phyloP scores from a whole-genome alignment of 2,888 invertebrate genomes.

The Hirtodrosophila confusa region DNA sequence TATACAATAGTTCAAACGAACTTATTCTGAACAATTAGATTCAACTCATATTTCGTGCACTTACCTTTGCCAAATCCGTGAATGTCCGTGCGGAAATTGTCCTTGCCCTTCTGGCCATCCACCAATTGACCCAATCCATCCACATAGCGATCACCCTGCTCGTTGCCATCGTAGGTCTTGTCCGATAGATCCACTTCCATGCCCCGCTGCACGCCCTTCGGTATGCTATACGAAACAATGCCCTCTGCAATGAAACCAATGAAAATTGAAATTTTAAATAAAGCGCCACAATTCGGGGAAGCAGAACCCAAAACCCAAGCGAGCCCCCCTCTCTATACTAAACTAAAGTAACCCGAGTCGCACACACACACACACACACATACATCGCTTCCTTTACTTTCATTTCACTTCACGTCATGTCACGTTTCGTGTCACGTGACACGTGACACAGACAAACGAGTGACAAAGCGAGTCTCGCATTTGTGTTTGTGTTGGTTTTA shows the following conservation, averaged over 20 bases:
- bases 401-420: constrained; percentile 36
- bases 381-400: constrained; percentile 18
- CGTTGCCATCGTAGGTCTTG: constrained; percentile 90
- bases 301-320: constrained; percentile 17
- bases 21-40: no score
- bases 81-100: constrained; percentile 89
- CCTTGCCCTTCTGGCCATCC: constrained; percentile 90
- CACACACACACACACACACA: constrained; percentile 16
- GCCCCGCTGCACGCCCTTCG: constrained; percentile 89
- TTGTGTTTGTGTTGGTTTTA: constrained; percentile 42
- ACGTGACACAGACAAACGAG: constrained; percentile 76
- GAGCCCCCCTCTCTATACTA: constrained; percentile 1
- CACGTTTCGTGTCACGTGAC: constrained; percentile 64
- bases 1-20: no score
- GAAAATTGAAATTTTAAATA: constrained; percentile 38
- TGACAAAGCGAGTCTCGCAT: constrained; percentile 58
- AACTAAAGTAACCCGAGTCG: constrained; percentile 62
- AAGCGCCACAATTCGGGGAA: constrained; percentile 51
- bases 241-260: constrained; percentile 87
- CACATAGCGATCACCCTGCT: constrained; percentile 87
- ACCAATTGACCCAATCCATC: constrained; percentile 92
- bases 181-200: constrained; percentile 91
- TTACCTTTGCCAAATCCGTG: constrained; percentile 89
- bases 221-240: constrained; percentile 91
- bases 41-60: constrained; percentile 30